phyloP scores from a whole-genome alignment of 2,888 invertebrate species.

The Dasypolia templi region DNA sequence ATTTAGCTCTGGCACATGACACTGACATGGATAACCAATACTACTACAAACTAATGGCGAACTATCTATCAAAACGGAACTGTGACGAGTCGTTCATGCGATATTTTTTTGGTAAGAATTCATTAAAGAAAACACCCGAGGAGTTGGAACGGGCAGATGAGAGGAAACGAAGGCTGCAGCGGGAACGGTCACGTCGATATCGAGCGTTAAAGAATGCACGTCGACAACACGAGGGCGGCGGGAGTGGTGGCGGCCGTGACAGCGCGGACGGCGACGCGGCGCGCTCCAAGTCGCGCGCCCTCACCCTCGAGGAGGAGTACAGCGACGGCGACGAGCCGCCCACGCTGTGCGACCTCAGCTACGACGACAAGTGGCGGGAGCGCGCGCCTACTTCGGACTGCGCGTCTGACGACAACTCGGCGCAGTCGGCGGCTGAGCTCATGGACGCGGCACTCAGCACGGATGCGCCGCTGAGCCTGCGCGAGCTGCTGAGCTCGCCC shows the following conservation, averaged over 20 bases:
- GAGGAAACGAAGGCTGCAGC: slow-evolving; percentile 85
- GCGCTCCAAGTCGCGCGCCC: slow-evolving; percentile 76
- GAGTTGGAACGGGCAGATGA: slow-evolving; percentile 87
- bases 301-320: slow-evolving; percentile 80
- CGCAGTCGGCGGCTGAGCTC: slow-evolving; percentile 81
- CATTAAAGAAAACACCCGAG: slow-evolving; percentile 85
- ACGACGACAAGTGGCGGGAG: slow-evolving; percentile 85
- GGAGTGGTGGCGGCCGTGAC: slow-evolving; percentile 75
- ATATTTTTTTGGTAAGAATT: slow-evolving; percentile 88
- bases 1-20: slow-evolving; percentile 39
- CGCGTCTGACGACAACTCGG: slow-evolving; percentile 86
- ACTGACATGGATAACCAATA: slow-evolving; percentile 86
- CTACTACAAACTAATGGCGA: slow-evolving; percentile 88
- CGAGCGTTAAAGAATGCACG: slow-evolving; percentile 87
- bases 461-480: slow-evolving; percentile 79
- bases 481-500: slow-evolving; percentile 85
- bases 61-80: slow-evolving; percentile 87
- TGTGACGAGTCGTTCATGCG: slow-evolving; percentile 89
- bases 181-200: slow-evolving; percentile 86
- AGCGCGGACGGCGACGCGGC: slow-evolving; percentile 72
- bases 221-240: slow-evolving; percentile 83
- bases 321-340: slow-evolving; percentile 87
- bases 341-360: slow-evolving; percentile 84
- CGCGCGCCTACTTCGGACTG: slow-evolving; percentile 80
- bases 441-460: slow-evolving; percentile 71